These are phyloP conservation scores for Uropetala carovei DNA, from an alignment of 2,888 invertebrate genomes.

Conservation along the genomic window DNA sequence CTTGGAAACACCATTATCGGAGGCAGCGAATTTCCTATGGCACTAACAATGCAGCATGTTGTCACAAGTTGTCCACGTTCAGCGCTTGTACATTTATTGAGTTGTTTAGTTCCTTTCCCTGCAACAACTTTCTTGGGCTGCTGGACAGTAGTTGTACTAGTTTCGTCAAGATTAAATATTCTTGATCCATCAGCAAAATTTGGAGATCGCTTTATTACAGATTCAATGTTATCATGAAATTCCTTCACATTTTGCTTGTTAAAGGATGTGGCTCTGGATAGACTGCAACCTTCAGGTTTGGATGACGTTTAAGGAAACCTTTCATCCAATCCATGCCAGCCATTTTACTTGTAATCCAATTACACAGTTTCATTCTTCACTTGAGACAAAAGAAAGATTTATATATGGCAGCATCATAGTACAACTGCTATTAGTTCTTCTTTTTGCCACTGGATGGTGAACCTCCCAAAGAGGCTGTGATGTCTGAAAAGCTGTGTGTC, in stretches of 20 bases:
- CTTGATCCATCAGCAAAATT: conserved; percentile 68
- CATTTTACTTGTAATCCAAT: no score
- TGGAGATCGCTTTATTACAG: conserved; percentile 68
- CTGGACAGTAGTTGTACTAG: conserved; percentile 69
- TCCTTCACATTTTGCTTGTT: conserved; percentile 68
- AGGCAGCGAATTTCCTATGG: conserved; percentile 71
- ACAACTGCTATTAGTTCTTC: no score
- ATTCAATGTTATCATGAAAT: conserved; percentile 70
- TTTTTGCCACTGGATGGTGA: no score
- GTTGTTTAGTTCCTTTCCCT: conserved; percentile 68
- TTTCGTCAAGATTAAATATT: conserved; percentile 68
- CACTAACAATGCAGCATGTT: conserved; percentile 71
- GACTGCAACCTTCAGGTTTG: conserved; percentile 18
- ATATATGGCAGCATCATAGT: no score
- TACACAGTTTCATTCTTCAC: no score
- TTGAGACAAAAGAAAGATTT: no score
- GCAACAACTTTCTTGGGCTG: conserved; percentile 69
- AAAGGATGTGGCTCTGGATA: conserved; percentile 67
- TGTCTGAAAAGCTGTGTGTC: no score
- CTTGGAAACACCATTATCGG: conserved; percentile 73
- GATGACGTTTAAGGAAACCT: no score
- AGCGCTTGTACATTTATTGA: conserved; percentile 70
- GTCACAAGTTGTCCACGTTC: conserved; percentile 72
- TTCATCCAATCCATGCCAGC: no score
- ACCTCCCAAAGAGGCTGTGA: no score